Evolutionary conservation across 2,888 invertebrate species (phyloP), one percentile per base, ranked within the genome.

Genomic region (Shargacucullia verbasci): DNA sequence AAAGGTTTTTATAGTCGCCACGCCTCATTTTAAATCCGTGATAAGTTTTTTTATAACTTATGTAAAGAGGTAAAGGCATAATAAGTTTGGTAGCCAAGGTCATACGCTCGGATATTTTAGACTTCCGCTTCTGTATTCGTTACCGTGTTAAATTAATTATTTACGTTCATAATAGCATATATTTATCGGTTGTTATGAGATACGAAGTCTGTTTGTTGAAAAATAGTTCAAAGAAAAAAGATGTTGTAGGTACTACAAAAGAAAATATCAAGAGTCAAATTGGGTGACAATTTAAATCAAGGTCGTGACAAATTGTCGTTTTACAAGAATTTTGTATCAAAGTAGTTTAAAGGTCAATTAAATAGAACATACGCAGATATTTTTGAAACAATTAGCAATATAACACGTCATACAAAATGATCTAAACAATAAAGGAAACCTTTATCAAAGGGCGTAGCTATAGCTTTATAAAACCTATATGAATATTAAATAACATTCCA

Each of bases 101-200:
- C 49, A 45, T 34, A 31, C 45, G 15, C 39, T 59, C 40, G 33
- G 40, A 57, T 47, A 60, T 59, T 49, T 48, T 58, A 33, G 15
- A 61, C 78, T 76, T 76, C 75, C 75, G 78, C 66, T 75, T 71
- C 40, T 45, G 44, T 39, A 41, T 40, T 14, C 37, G 39, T 39
- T 41, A 49, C 48, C 70, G 61, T 63, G 52, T 46, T 37, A 59
- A 76, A 76, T 70, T 76, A 76, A 70, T 73, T 73, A 66, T 73
- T 45, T 31, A 61, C 60, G 62, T 46, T 44, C 12, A 52, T 41
- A 50, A 50, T 12, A 35, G 13, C 48, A 56, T 34, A 46, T 33
- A 70, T 70, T 54, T 70, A 25, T 40, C 15, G 8, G 12, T 43
- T 56, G 56, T 65, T 49, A n/a, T 46, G 1, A 15, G n/a, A 34